A percentile compares a stretch with the other conserved stretches of the same genome.
These are phyloP conservation scores for Panulirus ornatus DNA, from an alignment of 1,140 invertebrate species.

Conservation along the genomic window DNA sequence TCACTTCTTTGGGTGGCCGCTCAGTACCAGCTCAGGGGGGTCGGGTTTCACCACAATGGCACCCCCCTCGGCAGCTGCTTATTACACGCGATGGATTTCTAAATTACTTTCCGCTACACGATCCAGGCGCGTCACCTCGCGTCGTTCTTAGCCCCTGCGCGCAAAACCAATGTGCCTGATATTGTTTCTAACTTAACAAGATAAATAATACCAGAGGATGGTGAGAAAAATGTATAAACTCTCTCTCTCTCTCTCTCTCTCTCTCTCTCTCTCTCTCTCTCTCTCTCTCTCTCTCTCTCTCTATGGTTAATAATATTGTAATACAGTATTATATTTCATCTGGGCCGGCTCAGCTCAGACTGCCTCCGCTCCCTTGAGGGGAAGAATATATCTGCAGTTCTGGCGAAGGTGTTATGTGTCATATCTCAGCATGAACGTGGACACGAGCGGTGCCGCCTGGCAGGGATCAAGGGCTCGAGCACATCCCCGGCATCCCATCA, in stretches of 20 bases:
- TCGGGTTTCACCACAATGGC: constrained; percentile 28
- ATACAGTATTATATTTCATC: no score
- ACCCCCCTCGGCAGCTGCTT: not conserved
- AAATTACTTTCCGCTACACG: no score
- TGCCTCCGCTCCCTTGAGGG: no score
- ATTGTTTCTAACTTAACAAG: no score
- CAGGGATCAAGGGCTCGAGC: not conserved
- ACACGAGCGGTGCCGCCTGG: not conserved
- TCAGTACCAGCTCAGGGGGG: not conserved
- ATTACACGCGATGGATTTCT: constrained; percentile 8
- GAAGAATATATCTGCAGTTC: not conserved
- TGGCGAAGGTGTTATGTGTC: not conserved
- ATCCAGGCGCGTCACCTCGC: no score
- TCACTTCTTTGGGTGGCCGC: constrained; percentile 49
- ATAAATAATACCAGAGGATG: no score
- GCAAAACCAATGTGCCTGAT: no score
- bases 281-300: not conserved
- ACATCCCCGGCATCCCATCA: not conserved
- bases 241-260: constrained; percentile 3
- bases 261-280: constrained; percentile 32
- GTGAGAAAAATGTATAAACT: no score
- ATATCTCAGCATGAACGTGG: not conserved
- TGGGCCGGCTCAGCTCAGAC: no score
- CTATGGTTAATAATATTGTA: not conserved
- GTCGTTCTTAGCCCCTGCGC: no score